Percentiles rank a stretch among this genome's conserved stretches.
Conservation (phyloP, 1,140 invertebrate species). For the Ptiloglossa arizonensis region DNA sequence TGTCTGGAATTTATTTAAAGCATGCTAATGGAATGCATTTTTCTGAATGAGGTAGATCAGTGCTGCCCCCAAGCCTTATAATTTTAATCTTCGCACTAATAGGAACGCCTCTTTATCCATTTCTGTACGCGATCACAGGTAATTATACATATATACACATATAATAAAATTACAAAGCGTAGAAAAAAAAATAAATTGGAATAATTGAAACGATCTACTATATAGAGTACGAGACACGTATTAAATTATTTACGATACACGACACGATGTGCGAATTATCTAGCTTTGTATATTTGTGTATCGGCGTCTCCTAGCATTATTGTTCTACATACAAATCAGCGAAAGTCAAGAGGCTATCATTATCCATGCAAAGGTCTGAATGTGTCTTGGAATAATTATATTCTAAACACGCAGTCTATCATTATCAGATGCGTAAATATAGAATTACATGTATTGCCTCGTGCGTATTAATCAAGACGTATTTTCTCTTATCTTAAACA, state of each 20-base stretch:
- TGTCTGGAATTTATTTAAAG: not conserved
- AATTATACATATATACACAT: no score
- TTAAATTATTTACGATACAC: not conserved
- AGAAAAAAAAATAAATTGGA: no score
- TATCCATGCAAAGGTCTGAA: not conserved
- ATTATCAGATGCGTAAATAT: slow-evolving; percentile 39
- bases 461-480: not conserved
- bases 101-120: no score
- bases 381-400: slow-evolving; percentile 36
- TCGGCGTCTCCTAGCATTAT: slow-evolving; percentile 12
- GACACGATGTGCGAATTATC: slow-evolving; percentile 14
- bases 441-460: not conserved
- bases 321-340: slow-evolving; percentile 44
- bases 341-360: slow-evolving; percentile 29
- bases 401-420: slow-evolving; percentile 20
- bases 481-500: not conserved
- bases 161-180: no score
- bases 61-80: not conserved
- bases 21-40: not conserved
- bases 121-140: not conserved
- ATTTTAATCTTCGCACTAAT: not conserved
- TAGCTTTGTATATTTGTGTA: not conserved
- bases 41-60: slow-evolving; percentile 16
- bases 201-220: not conserved
- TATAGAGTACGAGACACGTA: not conserved